Base-by-base conservation (phyloP, 2,888 invertebrate genomes). In the Lasioglossum vierecki region DNA sequence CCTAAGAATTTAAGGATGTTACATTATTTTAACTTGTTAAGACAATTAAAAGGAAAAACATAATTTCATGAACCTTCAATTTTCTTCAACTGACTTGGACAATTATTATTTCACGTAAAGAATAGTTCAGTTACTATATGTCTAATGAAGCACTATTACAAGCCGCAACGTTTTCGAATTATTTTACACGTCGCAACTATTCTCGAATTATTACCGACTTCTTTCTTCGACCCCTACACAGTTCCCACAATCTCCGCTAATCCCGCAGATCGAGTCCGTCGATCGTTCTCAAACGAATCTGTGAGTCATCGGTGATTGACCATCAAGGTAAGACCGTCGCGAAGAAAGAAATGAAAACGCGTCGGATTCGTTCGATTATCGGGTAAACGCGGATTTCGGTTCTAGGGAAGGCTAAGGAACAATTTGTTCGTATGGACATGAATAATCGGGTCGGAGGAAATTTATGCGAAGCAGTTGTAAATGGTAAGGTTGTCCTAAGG, bases 391-490 rank as follows among this genome's bases (percentile, higher is more conserved):
- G 63, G 49, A 76, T 76, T 83, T 84, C 75, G 26, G n/a, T 44
- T n/a, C 18, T 0, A n/a, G 18, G n/a, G 26, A 70, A 70, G 9
- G 35, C 11, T 9, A 15, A 6, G 15, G 30, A 11, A 4, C 77
- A 78, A 84, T 85, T 85, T 76, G 80, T 26, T 80, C 41, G 53
- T 66, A 44, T 71, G 46, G 35, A 83, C 75, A 46, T 26, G 68
- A 30, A 9, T 80, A 87, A 86, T 80, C 80, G 57, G 15, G 4
- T 35, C 11, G 13, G n/a, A 6, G 41, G 15, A 76, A 75, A 86
- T 82, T 85, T 82, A 75, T 80, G 68, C 74, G 18, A 13, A 73
- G 78, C 83, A 70, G 78, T 83, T 76, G 83, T 76, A 86, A 83
- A 86, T 76, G 46, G 73, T 30, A 30, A 49, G 71, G 30, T 30